phyloP scores from a whole-genome alignment of 2,113 vertebrate genomes.

The Scartelaos histophorus region DNA sequence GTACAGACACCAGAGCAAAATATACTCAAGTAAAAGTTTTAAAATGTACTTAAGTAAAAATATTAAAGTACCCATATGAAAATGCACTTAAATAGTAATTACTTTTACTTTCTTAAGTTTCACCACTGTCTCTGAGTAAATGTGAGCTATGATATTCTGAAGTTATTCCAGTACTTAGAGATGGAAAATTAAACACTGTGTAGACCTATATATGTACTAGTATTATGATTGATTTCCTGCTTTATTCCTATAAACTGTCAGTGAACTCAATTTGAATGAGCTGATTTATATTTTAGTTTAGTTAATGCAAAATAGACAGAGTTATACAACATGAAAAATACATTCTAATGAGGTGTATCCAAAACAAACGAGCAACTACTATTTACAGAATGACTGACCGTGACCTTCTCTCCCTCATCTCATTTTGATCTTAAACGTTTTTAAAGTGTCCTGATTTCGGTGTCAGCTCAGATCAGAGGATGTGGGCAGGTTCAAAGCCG shows the following conservation, averaged over 20 bases:
- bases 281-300: background rate
- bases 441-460: slow-evolving; percentile 6
- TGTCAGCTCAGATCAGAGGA: slow-evolving; percentile 51
- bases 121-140: too few relatives aligned
- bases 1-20: too few relatives aligned
- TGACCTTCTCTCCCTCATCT: background rate
- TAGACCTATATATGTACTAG: too few relatives aligned
- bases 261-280: background rate
- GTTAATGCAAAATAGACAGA: background rate
- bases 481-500: slow-evolving; percentile 50
- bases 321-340: background rate
- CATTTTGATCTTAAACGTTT: slow-evolving; percentile 1
- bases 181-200: too few relatives aligned
- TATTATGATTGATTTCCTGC: too few relatives aligned
- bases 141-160: too few relatives aligned
- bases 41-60: too few relatives aligned
- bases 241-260: background rate
- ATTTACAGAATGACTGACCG: background rate
- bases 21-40: too few relatives aligned
- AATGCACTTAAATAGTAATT: too few relatives aligned
- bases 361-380: background rate
- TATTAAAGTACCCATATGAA: too few relatives aligned
- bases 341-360: background rate
- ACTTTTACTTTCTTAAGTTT: too few relatives aligned
- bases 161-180: too few relatives aligned